Conservation (phyloP, 2,888 invertebrate genomes). For the Ethmia dodecea region DNA sequence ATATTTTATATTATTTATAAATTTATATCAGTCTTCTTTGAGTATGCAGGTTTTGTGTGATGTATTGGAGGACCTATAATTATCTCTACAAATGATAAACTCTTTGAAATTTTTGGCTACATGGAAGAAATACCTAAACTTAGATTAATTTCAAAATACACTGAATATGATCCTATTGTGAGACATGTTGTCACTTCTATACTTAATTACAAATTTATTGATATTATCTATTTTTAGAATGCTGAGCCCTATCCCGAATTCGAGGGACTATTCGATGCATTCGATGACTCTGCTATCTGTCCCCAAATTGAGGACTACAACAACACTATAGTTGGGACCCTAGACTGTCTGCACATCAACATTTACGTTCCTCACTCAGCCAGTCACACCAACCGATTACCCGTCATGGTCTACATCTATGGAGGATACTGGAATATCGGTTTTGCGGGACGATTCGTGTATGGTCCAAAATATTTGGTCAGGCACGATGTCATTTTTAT, state of each 20-base stretch:
- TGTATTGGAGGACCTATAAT: too few relatives aligned
- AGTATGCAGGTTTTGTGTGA: too few relatives aligned
- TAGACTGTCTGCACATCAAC: constrained; percentile 41
- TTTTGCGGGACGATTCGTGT: constrained; percentile 21
- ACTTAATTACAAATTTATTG: too few relatives aligned
- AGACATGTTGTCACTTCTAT: too few relatives aligned
- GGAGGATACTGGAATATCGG: constrained; percentile 39
- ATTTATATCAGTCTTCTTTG: too few relatives aligned
- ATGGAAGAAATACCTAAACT: too few relatives aligned
- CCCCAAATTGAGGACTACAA: constrained; percentile 36
- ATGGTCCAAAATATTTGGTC: constrained; percentile 37
- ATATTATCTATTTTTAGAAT: neutral
- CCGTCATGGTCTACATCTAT: constrained; percentile 44
- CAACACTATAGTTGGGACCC: constrained; percentile 24
- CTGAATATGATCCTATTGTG: too few relatives aligned
- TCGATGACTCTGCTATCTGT: constrained; percentile 36
- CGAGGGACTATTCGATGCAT: constrained; percentile 35
- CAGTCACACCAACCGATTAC: constrained; percentile 27
- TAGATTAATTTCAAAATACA: too few relatives aligned
- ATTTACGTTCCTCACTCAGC: constrained; percentile 38
- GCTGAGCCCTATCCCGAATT: constrained; percentile 27
- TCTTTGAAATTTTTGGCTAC: too few relatives aligned
- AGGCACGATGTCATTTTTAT: constrained; percentile 44
- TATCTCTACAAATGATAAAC: too few relatives aligned
- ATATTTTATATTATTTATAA: too few relatives aligned